Conservation (phyloP, 1,140 invertebrate species). For the Thaumetopoea pityocampa region DNA sequence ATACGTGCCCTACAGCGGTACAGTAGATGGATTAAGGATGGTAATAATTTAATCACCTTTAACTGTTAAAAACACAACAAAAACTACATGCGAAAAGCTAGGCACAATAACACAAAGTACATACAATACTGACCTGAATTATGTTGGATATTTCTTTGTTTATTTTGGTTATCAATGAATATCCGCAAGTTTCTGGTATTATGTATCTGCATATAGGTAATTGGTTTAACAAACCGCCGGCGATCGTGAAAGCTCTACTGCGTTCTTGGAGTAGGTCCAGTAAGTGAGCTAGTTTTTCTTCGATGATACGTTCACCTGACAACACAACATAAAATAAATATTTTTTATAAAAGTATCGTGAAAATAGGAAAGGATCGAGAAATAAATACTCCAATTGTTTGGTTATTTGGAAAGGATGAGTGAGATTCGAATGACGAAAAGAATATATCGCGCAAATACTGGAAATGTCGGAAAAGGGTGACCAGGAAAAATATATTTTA, state of each 20-base stretch:
- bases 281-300: conserved; percentile 77
- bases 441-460: too few species aligned
- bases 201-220: conserved; percentile 84
- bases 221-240: conserved; percentile 81
- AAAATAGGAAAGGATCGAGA: too few species aligned
- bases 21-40: too few species aligned
- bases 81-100: background rate
- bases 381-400: too few species aligned
- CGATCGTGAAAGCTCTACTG: conserved; percentile 81
- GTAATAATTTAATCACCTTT: too few species aligned
- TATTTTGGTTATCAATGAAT: conserved; percentile 79
- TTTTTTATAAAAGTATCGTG: conserved; percentile 1
- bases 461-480: too few species aligned
- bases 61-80: background rate
- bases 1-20: too few species aligned
- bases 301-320: conserved; percentile 64
- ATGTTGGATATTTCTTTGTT: conserved; percentile 77
- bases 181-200: conserved; percentile 81
- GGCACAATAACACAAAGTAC: background rate
- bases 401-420: too few species aligned
- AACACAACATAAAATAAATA: conserved; percentile 38
- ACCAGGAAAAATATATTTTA: too few species aligned
- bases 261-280: conserved; percentile 79
- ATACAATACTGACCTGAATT: conserved; percentile 50
- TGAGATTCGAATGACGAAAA: too few species aligned